Evolutionary conservation across 2,797 vertebrate species (phyloP).

Genomic region (Sebastolobus alascanus): DNA sequence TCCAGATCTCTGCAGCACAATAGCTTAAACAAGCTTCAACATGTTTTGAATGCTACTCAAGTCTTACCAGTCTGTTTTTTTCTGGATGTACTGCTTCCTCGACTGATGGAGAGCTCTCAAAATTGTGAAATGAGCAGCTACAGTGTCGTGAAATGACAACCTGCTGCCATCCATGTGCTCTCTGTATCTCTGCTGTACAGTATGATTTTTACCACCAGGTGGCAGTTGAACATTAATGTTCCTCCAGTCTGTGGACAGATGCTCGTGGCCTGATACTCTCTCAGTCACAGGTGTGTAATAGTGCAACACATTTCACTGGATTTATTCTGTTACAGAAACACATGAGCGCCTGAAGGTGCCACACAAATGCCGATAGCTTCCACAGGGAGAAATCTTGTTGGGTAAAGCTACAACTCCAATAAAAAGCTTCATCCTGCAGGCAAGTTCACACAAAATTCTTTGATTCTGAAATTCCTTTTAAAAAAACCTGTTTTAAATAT

Average conservation of each 20-base stretch:
- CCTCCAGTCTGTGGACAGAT: background rate
- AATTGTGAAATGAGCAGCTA: background rate
- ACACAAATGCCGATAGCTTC: background rate
- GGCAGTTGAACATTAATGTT: slow-evolving; percentile 54
- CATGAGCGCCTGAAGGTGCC: background rate
- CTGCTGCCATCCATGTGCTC: background rate
- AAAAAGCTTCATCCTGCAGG: background rate
- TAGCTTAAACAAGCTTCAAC: no score
- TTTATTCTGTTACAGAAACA: slow-evolving; percentile 10
- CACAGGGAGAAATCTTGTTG: background rate
- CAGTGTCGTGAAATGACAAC: background rate
- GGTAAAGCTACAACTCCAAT: background rate
- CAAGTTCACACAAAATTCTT: background rate
- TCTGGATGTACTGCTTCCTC: background rate
- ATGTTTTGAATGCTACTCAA: no score
- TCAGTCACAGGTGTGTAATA: slow-evolving; percentile 2
- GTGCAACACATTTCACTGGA: background rate
- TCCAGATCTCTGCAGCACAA: background rate
- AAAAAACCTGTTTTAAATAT: background rate
- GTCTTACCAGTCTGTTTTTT: background rate
- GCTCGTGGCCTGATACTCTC: background rate
- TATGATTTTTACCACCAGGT: slow-evolving; percentile 46
- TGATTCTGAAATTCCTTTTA: background rate
- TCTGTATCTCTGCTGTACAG: background rate
- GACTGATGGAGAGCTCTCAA: background rate